Base-by-base conservation (phyloP, 2,113 vertebrate genomes). In the Xenopus laevis region DNA sequence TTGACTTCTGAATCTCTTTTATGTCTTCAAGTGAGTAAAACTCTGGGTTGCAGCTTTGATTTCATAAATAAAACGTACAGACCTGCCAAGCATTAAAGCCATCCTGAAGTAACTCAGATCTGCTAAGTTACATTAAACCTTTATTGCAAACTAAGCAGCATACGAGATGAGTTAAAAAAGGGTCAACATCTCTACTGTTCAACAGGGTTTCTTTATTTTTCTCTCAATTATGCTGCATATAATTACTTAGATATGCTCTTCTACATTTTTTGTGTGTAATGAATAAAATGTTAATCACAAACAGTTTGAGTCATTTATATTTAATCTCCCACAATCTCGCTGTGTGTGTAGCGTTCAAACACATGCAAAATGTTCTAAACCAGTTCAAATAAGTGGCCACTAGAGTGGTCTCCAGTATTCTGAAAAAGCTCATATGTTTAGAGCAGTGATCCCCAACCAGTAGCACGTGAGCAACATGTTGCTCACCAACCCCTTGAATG, bases 51-150 rank as follows among this genome's bases (percentile, higher is more conserved):
- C 78, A 74, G 94, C 94, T 94, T 96, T 87, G 94, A 93, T 95
- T 95, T 94, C 95, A 95, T 94, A 95, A 95, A 95, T 93, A 91
- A 91, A 96, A 95, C 94, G 95, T 95, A 95, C 92, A 87, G 86
- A 91, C 91, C 89, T 92, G 92, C 93, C 91, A 91, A 89, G 92
- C 90, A 90, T 92, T 87, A 94, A 87, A 87, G 87, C 88, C 87
- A 85, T 87, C 86, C 84, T 86, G 89, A 89, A 89, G 89, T 86
- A 87, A 83, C 87, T 88, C 86, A 80, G 79, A 89, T 91, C 90
- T 88, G 89, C 88, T 84, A 91, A 89, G 92, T 93, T 92, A 93
- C 90, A 92, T 90, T 87, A 91, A 92, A 91, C 88, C 92, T 92
- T 89, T 87, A 87, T 78, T 80, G 84, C 86, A 85, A 85, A 88